phyloP scores from a whole-genome alignment of 2,797 vertebrate genomes.

The Squalus acanthias region DNA sequence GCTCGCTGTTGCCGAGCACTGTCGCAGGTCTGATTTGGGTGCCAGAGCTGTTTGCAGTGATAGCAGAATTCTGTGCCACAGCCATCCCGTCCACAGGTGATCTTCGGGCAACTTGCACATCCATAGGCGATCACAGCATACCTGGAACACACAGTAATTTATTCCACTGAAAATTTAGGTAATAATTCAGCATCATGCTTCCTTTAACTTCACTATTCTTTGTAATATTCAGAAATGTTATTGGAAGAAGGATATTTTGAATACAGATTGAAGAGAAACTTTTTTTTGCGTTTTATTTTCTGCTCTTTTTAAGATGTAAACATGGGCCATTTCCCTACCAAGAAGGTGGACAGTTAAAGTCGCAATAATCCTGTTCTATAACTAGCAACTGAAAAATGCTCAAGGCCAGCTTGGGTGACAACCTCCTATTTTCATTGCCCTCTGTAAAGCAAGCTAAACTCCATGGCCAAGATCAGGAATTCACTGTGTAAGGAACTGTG shows the following conservation, averaged over 20 bases:
- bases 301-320: neutral
- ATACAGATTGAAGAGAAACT: neutral
- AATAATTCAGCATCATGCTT: neutral
- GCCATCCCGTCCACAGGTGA: constrained; percentile 89
- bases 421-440: neutral
- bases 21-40: constrained; percentile 97
- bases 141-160: constrained; percentile 52
- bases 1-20: constrained; percentile 92
- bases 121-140: constrained; percentile 95
- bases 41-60: constrained; percentile 98
- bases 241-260: neutral
- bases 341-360: neutral
- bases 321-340: neutral
- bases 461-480: neutral
- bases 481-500: neutral
- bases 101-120: constrained; percentile 92
- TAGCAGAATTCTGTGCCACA: constrained; percentile 97
- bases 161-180: neutral
- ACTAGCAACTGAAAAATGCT: neutral
- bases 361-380: neutral
- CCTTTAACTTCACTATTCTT: neutral
- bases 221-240: neutral
- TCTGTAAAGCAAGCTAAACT: neutral
- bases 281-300: neutral
- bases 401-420: neutral